Base-by-base conservation (phyloP, 2,888 invertebrate species). In the Escarpia spicata region DNA sequence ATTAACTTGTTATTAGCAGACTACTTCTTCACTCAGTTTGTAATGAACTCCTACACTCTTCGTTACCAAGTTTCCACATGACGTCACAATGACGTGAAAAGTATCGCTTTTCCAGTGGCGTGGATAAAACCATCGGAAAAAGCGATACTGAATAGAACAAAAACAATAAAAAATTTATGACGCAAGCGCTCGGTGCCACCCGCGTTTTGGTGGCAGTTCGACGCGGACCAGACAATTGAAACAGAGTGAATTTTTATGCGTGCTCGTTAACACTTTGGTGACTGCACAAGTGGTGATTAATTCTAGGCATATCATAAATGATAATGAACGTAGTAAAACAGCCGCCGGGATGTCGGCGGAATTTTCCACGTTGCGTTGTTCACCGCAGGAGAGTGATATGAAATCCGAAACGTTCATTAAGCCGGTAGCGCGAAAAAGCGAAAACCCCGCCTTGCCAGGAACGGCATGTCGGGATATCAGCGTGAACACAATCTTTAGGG, bases 401-500 rank as follows among this genome's bases (percentile, higher is more conserved):
- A 75, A 75, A 75, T 75, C 75, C 75, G 75, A 75, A 75, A 75
- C 75, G 75, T 75, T 75, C 26, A 75, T 75, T 75, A 75, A 75
- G 75, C 75, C 19, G n/a, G 75, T 75, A 75, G 75, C 75, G 26
- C 75, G 75, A 75, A 75, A 75, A 75, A 75, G 52, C 75, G 75
- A 75, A 75, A 75, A 75, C 75, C 75, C 75, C 75, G 75, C 75
- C 75, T 75, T 75, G 75, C 75, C 75, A 26, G 15, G 75, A 75
- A 15, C 19, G 6, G 75, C 75, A 75, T 75, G 75, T 75, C 75
- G 75, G 75, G 75, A 75, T 75, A 75, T 75, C 75, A 75, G 26
- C 26, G 75, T 19, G 75, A 6, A 75, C 4, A 6, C 75, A 6
- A 6, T n/a, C 75, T 75, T 75, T 75, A 26, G 75, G 75, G 75